These are phyloP conservation scores for Zosterops lateralis DNA, from an alignment of 2,113 vertebrate species.

Conservation along the genomic window DNA sequence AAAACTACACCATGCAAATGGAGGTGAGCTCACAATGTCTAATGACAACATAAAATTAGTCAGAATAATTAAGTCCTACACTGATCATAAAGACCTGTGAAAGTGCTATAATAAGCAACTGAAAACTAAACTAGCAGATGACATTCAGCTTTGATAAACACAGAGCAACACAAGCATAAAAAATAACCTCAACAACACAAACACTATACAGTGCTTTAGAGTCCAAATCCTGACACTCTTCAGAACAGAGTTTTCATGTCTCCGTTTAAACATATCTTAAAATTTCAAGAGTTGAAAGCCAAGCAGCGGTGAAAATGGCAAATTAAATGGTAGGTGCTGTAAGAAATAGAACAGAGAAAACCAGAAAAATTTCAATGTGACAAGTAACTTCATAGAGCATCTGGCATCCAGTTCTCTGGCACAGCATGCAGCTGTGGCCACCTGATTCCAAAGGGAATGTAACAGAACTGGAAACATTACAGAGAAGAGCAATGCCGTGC, in stretches of 20 bases:
- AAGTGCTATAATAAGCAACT: neutral
- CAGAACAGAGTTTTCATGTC: neutral
- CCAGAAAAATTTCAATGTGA: neutral
- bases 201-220: neutral
- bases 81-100: neutral
- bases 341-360: neutral
- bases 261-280: neutral
- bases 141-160: neutral
- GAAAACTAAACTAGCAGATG: neutral
- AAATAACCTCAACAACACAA: neutral
- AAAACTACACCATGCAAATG: neutral
- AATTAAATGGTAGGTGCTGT: neutral
- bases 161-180: neutral
- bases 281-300: neutral
- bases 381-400: neutral
- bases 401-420: neutral
- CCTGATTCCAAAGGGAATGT: neutral
- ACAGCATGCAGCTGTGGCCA: neutral
- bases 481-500: fast-evolving
- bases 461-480: neutral
- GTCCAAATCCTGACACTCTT: neutral
- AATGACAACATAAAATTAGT: neutral
- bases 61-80: neutral
- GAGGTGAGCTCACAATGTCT: neutral
- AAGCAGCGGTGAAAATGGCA: neutral